These are phyloP conservation scores for Chelonoidis abingdonii DNA, from an alignment of 2,113 vertebrate species.

Conservation along the genomic window DNA sequence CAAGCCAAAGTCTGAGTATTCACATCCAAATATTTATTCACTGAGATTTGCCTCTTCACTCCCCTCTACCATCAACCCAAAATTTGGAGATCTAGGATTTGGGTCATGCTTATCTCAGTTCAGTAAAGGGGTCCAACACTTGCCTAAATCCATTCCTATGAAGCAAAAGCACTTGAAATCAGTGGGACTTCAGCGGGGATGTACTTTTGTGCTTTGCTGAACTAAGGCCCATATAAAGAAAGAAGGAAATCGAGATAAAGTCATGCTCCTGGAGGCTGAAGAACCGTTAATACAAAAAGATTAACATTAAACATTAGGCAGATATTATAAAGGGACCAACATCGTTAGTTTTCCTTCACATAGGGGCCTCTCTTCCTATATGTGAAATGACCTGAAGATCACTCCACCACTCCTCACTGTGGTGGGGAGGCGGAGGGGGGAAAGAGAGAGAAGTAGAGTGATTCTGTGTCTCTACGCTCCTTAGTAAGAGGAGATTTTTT, in stretches of 20 bases:
- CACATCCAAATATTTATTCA: not conserved
- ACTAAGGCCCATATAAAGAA: slow-evolving; percentile 17
- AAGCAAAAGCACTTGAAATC: not conserved
- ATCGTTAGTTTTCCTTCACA: slow-evolving; percentile 18
- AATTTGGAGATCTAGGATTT: not conserved
- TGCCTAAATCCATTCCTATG: not conserved
- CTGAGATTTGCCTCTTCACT: not conserved
- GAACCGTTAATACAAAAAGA: slow-evolving; percentile 17
- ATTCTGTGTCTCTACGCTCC: slow-evolving; percentile 7
- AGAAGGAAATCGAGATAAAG: not conserved
- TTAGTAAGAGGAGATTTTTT: not conserved
- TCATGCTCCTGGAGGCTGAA: slow-evolving; percentile 3
- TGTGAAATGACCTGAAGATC: slow-evolving; percentile 20
- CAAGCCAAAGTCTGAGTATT: not conserved
- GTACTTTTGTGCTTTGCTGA: not conserved
- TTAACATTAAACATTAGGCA: slow-evolving; percentile 27
- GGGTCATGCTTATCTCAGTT: not conserved
- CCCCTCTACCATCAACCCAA: not conserved
- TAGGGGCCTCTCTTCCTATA: not conserved
- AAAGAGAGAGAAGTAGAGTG: not conserved
- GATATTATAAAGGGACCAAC: not conserved
- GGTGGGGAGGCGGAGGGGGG: fast-evolving
- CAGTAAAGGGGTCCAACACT: not conserved
- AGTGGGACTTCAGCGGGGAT: not conserved
- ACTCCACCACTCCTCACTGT: not conserved